These are phyloP conservation scores for Physocephala rufipes DNA, from an alignment of 2,888 invertebrate species.

Conservation along the genomic window DNA sequence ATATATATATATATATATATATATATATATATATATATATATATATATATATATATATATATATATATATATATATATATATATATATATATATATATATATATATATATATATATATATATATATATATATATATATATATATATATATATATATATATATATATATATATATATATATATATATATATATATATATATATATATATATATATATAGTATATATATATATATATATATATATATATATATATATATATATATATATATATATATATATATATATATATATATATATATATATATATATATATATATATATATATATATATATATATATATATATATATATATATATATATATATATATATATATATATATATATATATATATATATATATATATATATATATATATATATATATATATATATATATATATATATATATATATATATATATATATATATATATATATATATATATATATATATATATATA, in stretches of 20 bases:
- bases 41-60: conserved; percentile 5
- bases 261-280: too few relatives aligned
- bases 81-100: conserved; percentile 37
- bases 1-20: conserved; percentile 36
- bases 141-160: conserved; percentile 5
- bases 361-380: conserved; percentile 37
- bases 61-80: conserved; percentile 38
- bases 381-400: conserved; percentile 37
- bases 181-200: conserved; percentile 45
- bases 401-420: conserved; percentile 36
- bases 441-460: conserved; percentile 9
- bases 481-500: conserved; percentile 37
- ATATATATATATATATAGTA: conserved; percentile 34
- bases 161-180: conserved; percentile 38
- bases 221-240: conserved; percentile 28
- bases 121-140: too few relatives aligned
- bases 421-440: too few relatives aligned
- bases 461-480: conserved; percentile 37
- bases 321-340: too few relatives aligned
- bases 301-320: conserved; percentile 36
- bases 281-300: conserved; percentile 33
- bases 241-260: conserved; percentile 42
- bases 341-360: conserved; percentile 9
- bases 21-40: too few relatives aligned
- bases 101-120: conserved; percentile 36